These are phyloP conservation scores for Paracentrotus lividus DNA, from an alignment of 53 echinoderm and acorn worm genomes.

Conservation along the genomic window DNA sequence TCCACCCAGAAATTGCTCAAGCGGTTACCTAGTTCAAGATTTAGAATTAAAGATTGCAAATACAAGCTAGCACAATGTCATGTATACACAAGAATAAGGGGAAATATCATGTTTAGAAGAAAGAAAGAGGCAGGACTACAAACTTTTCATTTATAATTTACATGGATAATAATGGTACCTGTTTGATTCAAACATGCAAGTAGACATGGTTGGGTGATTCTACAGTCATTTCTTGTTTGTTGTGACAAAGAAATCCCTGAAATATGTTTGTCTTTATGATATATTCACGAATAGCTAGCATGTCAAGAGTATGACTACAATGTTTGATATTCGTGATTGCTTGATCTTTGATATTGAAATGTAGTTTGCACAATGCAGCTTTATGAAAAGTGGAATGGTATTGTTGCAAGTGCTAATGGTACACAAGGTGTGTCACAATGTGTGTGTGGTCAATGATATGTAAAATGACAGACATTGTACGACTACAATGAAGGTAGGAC, in stretches of 20 bases:
- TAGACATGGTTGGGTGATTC: background rate
- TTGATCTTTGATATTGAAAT: conserved; percentile 7
- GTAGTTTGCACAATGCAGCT: background rate
- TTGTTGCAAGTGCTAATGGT: background rate
- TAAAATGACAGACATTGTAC: background rate
- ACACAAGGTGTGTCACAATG: background rate
- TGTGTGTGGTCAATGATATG: conserved; percentile 1
- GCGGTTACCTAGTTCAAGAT: background rate
- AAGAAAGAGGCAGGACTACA: background rate
- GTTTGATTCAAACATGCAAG: background rate
- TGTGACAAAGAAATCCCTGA: background rate
- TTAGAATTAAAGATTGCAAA: background rate
- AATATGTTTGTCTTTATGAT: background rate
- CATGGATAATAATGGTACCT: background rate
- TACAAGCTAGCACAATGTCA: background rate
- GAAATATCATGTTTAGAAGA: background rate
- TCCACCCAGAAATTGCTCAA: background rate
- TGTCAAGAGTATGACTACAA: background rate
- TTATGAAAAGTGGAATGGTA: background rate
- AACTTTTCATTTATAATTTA: background rate
- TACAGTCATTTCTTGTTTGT: background rate
- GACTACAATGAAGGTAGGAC: background rate
- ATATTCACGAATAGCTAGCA: background rate
- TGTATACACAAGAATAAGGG: background rate
- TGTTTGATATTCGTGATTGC: background rate